These are phyloP conservation scores for Glandiceps talaboti DNA, from an alignment of 53 echinoderm and acorn worm species.

Conservation along the genomic window DNA sequence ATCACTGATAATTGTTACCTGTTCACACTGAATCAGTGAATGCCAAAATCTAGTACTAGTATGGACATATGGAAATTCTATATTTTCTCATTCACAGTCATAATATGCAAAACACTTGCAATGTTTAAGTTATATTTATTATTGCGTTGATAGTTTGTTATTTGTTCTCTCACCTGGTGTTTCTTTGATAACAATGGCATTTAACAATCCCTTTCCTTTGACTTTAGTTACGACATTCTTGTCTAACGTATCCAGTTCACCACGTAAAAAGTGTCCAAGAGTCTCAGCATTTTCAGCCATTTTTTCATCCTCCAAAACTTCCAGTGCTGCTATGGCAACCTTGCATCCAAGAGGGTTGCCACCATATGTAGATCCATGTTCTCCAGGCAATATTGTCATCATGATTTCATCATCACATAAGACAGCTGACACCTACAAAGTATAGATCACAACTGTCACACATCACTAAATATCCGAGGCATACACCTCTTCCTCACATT, in stretches of 20 bases:
- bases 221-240: constrained; percentile 68
- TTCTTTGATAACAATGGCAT: constrained; percentile 85
- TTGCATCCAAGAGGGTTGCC: constrained; percentile 85
- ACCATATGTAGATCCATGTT: constrained; percentile 94
- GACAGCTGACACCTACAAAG: constrained; percentile 76
- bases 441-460: too few species aligned
- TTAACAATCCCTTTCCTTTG: constrained; percentile 85
- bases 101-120: too few species aligned
- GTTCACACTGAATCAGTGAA: too few species aligned
- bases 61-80: too few species aligned
- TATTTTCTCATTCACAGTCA: too few species aligned
- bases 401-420: constrained; percentile 87
- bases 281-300: constrained; percentile 70
- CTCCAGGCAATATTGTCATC: constrained; percentile 77
- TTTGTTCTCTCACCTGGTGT: too few species aligned
- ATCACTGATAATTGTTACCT: too few species aligned
- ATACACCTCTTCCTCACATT: too few species aligned
- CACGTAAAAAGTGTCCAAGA: constrained; percentile 61
- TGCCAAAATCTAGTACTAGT: too few species aligned
- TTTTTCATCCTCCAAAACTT: constrained; percentile 85
- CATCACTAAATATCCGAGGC: too few species aligned
- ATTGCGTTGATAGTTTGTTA: too few species aligned
- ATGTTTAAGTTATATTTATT: too few species aligned
- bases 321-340: constrained; percentile 68
- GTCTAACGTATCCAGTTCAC: constrained; percentile 57